Percentiles rank a stretch among this genome's conserved stretches.
phyloP scores from a whole-genome alignment of 2,113 vertebrate genomes.

The Corydoras sp. region DNA sequence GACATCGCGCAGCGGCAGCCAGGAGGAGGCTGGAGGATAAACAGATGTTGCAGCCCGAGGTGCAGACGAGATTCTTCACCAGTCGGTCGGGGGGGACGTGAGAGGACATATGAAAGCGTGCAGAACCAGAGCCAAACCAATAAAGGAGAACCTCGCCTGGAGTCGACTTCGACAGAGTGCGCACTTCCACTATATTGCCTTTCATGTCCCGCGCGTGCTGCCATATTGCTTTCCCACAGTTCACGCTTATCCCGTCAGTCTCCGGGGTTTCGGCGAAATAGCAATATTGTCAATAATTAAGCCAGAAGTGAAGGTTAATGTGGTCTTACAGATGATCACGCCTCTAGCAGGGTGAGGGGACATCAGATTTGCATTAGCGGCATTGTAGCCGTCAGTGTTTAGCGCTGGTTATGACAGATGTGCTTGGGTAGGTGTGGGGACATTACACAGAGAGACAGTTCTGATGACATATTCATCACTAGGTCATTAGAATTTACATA shows the following conservation, averaged over 20 bases:
- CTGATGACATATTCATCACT: too few relatives aligned
- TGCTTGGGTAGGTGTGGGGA: too few relatives aligned
- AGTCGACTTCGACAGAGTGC: conserved; percentile 44
- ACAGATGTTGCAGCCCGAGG: conserved; percentile 71
- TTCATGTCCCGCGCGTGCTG: conserved; percentile 7
- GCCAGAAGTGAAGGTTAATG: neutral
- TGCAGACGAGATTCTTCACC: conserved; percentile 50
- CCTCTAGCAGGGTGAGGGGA: too few relatives aligned
- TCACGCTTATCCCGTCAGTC: neutral
- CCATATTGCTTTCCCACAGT: conserved; percentile 15
- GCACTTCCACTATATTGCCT: conserved; percentile 23
- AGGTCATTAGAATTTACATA: too few relatives aligned
- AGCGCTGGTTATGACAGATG: too few relatives aligned
- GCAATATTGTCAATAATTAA: conserved; percentile 1
- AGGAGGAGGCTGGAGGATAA: conserved; percentile 69
- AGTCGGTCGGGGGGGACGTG: conserved; percentile 45
- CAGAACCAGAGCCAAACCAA: conserved; percentile 64
- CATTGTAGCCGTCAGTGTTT: too few relatives aligned
- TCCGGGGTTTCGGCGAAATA: neutral
- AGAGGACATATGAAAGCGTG: conserved; percentile 56
- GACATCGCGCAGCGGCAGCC: conserved; percentile 68
- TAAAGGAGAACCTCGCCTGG: conserved; percentile 68
- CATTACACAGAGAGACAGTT: too few relatives aligned
- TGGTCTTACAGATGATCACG: too few relatives aligned
- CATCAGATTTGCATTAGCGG: too few relatives aligned